Base-by-base conservation (phyloP, 2,113 vertebrate genomes). In the Lagopus leucura region DNA sequence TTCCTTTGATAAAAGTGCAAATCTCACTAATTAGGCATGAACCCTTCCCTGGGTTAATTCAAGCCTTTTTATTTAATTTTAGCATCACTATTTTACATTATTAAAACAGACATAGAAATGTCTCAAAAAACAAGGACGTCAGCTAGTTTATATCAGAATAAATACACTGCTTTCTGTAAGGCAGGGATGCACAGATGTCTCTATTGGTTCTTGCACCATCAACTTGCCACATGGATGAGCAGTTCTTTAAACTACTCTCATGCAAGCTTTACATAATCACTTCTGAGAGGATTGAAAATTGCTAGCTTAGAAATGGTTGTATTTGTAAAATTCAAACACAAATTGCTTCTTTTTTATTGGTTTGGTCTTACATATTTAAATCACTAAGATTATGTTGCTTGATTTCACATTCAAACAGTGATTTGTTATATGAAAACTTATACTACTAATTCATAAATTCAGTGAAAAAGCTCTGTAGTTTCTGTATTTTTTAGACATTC, bases 401-500 rank as follows among this genome's bases (percentile, higher is more conserved):
- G 6, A 4, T 58, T 88, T 91, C 76, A 52, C 20, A 32, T 60
- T 69, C 24, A 65, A 52, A 28, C 14, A 43, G 11, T 38, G 15
- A 82, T 69, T 83, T 52, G 19, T 73, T 7, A 87, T 89, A 90
- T 79, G 55, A 89, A 21, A 58, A 19, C 1, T 70, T 78, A 55
- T 21, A 17, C 10, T 67, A 54, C 8, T 24, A 80, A 71, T 91
- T 70, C 47, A 50, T 83, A 58, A 79, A 80, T 50, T 84, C 15
- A 86, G 10, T 52, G 24, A 30, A 61, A 30, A 61, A 89, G 3
- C 5, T 8, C 60, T 40, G 83, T 87, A 75, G 79, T 2, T 85
- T 14, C 17, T 58, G 52, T 65, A 65, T 61, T 82, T 16, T 81
- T 91, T 86, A 89, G 73, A 47, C 40, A 72, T 69, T 88, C 80